Evolutionary conservation across 2,797 vertebrate genomes (phyloP).

Genomic region (Chelidonichthys spinosus): DNA sequence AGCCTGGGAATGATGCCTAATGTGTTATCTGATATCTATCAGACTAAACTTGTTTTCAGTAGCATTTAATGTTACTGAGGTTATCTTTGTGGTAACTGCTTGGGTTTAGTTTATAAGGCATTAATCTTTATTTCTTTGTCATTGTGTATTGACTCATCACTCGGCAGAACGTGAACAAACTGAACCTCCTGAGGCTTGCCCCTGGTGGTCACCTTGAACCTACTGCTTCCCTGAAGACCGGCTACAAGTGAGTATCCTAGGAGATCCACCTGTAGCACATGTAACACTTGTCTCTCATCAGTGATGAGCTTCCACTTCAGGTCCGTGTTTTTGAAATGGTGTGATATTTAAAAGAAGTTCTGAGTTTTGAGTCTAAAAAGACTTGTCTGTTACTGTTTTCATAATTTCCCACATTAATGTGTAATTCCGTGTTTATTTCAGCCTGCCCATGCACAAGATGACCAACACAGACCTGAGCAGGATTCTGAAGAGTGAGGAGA

Average conservation of each 20-base stretch:
- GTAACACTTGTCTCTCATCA: slow-evolving; percentile 6
- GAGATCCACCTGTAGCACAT: not conserved
- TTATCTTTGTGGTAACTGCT: not conserved
- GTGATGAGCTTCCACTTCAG: slow-evolving; percentile 86
- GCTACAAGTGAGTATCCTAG: slow-evolving; percentile 89
- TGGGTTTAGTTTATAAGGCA: not conserved
- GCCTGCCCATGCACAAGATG: slow-evolving; percentile 98
- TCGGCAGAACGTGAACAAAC: slow-evolving; percentile 92
- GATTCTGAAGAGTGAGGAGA: slow-evolving; percentile 96
- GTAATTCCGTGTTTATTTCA: slow-evolving; percentile 54
- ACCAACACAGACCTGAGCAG: slow-evolving; percentile 95
- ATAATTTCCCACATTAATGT: not conserved
- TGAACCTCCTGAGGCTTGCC: slow-evolving; percentile 94
- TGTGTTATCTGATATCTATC: not conserved
- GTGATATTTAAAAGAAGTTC: slow-evolving; percentile 83
- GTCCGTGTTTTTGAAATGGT: slow-evolving; percentile 86
- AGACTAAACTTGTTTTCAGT: not conserved
- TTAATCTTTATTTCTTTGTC: not conserved
- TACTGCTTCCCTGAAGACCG: slow-evolving; percentile 86
- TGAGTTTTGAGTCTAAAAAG: slow-evolving; percentile 63
- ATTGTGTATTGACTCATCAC: slow-evolving; percentile 77
- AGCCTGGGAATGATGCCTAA: not conserved
- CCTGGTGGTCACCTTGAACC: slow-evolving; percentile 95
- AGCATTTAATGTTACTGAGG: not conserved
- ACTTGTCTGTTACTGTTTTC: rapidly evolving